Evolutionary conservation across 2,797 vertebrate species (phyloP).

Genomic region (Astyanax mexicanus): DNA sequence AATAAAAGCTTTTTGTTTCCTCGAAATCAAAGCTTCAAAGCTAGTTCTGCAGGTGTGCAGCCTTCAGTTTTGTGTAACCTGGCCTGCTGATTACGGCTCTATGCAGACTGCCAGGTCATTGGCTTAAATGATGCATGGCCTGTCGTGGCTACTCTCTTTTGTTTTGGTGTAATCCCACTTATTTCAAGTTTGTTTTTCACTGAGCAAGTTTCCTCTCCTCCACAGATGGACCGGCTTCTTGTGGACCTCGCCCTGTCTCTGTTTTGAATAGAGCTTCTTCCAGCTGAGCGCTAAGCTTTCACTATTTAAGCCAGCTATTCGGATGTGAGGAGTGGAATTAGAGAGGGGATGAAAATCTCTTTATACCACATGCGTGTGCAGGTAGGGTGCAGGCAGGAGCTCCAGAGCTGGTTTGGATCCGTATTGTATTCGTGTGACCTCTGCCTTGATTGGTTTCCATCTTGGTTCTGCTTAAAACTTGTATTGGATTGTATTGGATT

Average conservation of each 20-base stretch:
- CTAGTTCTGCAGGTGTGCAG: not conserved
- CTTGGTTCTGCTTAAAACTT: not conserved
- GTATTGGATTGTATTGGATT: too few species aligned
- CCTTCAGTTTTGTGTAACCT: not conserved
- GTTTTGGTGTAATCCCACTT: not conserved
- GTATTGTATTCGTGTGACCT: not conserved
- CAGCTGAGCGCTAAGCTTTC: slow-evolving; percentile 10
- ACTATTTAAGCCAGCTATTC: not conserved
- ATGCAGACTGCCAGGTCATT: not conserved
- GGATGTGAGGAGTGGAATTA: not conserved
- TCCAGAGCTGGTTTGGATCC: slow-evolving; percentile 2
- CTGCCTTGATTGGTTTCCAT: not conserved
- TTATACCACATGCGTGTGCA: not conserved
- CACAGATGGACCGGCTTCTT: slow-evolving; percentile 27
- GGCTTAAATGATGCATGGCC: not conserved
- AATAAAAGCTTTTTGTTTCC: too few species aligned
- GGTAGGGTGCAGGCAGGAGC: not conserved
- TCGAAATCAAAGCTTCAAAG: too few species aligned
- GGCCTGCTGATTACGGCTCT: not conserved
- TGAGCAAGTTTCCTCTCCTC: not conserved
- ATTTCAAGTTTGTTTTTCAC: not conserved
- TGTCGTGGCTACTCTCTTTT: not conserved
- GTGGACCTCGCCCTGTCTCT: slow-evolving; percentile 7
- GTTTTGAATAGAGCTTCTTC: slow-evolving; percentile 2
- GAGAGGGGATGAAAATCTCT: not conserved